phyloP scores from a whole-genome alignment of 2,797 vertebrate species.

The Glyptemys insculpta region DNA sequence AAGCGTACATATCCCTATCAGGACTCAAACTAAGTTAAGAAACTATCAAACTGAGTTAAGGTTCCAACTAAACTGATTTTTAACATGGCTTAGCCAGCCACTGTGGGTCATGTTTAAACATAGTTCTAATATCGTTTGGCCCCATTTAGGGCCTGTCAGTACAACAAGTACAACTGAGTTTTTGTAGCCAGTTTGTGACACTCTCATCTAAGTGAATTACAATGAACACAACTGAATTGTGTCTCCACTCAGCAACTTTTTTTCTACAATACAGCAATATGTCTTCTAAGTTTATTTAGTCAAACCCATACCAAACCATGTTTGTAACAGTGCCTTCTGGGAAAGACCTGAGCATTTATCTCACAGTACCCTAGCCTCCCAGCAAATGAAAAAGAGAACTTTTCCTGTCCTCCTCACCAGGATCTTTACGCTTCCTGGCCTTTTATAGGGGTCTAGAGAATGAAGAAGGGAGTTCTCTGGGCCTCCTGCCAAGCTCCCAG shows the following conservation, averaged over 20 bases:
- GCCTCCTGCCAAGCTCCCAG: constrained; percentile 57
- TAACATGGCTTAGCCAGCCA: not conserved
- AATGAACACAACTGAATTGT: not conserved
- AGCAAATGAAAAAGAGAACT: constrained; percentile 35
- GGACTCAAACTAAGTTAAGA: not conserved
- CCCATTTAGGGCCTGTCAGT: not conserved
- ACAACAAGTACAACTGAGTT: not conserved
- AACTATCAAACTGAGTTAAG: not conserved
- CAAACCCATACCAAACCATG: not conserved
- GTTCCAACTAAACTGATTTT: not conserved
- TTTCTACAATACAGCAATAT: not conserved
- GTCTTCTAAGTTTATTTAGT: accelerated
- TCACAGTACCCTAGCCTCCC: constrained; percentile 32
- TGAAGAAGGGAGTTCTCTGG: constrained; percentile 57
- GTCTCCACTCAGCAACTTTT: not conserved
- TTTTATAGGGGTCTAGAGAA: constrained; percentile 48
- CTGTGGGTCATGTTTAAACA: not conserved
- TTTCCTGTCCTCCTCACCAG: not conserved
- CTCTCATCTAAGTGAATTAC: not conserved
- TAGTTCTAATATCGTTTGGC: not conserved
- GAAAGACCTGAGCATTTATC: constrained; percentile 39
- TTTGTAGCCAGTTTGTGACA: accelerated
- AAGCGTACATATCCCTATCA: not conserved
- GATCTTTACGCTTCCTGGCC: constrained; percentile 12
- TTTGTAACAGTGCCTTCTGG: not conserved